Conservation (phyloP, 2,113 vertebrate species). For the pig (Sus scrofa) region T2T-Sscrofa CM000816.6:36670501-36671000, state of each 20-base stretch:
- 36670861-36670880: not conserved
- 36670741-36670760: not conserved
- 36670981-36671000: not conserved
- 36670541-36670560: no score
- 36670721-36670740: not conserved
- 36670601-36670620: no score
- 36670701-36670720: not conserved
- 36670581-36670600: no score
- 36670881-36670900: not conserved
- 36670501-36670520: no score
- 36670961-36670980: not conserved
- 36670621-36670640: no score
- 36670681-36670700: not conserved
- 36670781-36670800: not conserved
- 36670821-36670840: not conserved
- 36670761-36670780: not conserved
- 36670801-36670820: not conserved
- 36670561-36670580: no score
- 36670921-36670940: not conserved
- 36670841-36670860: not conserved
- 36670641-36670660: not conserved
- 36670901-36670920: not conserved
- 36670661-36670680: not conserved
- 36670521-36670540: no score
- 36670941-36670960: not conserved